Conservation (phyloP, 2,797 vertebrate genomes). For the Microchirus variegatus region DNA sequence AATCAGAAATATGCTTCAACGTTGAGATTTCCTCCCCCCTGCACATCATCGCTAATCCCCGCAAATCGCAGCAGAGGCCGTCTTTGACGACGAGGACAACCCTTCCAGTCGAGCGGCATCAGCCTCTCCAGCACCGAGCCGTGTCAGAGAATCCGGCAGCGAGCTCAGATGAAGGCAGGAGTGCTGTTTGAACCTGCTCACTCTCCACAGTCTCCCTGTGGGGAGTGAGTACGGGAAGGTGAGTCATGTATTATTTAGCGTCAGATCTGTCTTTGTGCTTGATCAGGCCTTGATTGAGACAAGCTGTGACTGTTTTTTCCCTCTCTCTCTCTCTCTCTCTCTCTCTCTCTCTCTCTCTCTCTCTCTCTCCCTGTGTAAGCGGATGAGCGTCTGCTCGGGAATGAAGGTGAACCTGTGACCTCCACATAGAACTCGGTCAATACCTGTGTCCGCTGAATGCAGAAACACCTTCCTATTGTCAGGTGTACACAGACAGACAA, state of each 20-base stretch:
- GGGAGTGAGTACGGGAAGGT: constrained; percentile 65
- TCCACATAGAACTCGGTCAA: constrained; percentile 20
- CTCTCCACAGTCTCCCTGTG: constrained; percentile 59
- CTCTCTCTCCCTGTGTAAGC: neutral
- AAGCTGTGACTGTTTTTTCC: constrained; percentile 47
- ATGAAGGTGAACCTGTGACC: constrained; percentile 59
- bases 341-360: neutral
- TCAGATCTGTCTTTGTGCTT: constrained; percentile 70
- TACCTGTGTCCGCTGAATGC: constrained; percentile 18
- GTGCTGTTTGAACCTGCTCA: constrained; percentile 61
- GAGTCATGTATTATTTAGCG: constrained; percentile 81
- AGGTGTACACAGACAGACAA: constrained; percentile 2
- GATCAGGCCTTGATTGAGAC: constrained; percentile 77
- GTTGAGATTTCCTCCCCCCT: neutral
- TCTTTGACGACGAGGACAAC: constrained; percentile 35
- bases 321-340: neutral
- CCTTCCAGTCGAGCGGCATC: constrained; percentile 25
- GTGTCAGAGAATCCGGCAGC: constrained; percentile 52
- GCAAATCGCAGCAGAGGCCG: constrained; percentile 13
- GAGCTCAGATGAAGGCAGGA: constrained; percentile 58
- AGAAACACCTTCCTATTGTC: constrained; percentile 8
- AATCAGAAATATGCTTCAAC: constrained; percentile 9
- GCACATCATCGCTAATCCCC: neutral
- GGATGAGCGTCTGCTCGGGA: constrained; percentile 38
- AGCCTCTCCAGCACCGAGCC: constrained; percentile 32